Evolutionary conservation across 2,888 invertebrate species (phyloP).

Genomic region (Mythimna impura): DNA sequence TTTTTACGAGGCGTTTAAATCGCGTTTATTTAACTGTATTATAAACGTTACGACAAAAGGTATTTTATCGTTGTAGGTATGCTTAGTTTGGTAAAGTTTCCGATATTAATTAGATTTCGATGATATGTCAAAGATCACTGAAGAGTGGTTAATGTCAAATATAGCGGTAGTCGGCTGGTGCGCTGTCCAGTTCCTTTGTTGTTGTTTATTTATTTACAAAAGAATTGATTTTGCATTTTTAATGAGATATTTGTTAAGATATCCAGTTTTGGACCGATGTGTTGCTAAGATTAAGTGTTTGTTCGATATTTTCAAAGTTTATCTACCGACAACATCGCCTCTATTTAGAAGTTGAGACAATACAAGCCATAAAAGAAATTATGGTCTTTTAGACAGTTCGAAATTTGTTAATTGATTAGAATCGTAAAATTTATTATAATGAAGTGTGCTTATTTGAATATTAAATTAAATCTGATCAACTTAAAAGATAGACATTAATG

Average conservation of each 20-base stretch:
- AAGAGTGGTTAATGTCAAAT: constrained; percentile 8
- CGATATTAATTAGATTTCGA: constrained; percentile 50
- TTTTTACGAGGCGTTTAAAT: constrained; percentile 76
- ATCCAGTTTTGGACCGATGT: constrained; percentile 48
- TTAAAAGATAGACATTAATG: constrained; percentile 23
- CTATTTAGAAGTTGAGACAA: constrained; percentile 42
- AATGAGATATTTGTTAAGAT: constrained; percentile 44
- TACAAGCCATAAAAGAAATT: constrained; percentile 54
- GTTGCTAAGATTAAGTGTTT: constrained; percentile 36
- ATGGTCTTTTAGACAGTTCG: constrained; percentile 20
- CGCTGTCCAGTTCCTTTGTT: constrained; percentile 36
- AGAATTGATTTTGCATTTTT: constrained; percentile 49
- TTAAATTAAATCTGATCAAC: constrained; percentile 23
- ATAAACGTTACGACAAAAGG: constrained; percentile 68
- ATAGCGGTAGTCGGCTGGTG: constrained; percentile 13
- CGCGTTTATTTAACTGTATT: constrained; percentile 73
- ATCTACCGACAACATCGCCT: constrained; percentile 48
- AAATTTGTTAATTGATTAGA: constrained; percentile 50
- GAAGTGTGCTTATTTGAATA: constrained; percentile 31
- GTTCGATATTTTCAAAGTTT: constrained; percentile 42
- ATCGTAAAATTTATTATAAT: constrained; percentile 42
- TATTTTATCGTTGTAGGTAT: constrained; percentile 56
- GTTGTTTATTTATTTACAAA: constrained; percentile 22
- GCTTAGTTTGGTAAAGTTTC: constrained; percentile 50
- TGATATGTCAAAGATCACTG: constrained; percentile 33